Conservation (phyloP, 2,888 invertebrate genomes). For the Azorinus chamasolen region DNA sequence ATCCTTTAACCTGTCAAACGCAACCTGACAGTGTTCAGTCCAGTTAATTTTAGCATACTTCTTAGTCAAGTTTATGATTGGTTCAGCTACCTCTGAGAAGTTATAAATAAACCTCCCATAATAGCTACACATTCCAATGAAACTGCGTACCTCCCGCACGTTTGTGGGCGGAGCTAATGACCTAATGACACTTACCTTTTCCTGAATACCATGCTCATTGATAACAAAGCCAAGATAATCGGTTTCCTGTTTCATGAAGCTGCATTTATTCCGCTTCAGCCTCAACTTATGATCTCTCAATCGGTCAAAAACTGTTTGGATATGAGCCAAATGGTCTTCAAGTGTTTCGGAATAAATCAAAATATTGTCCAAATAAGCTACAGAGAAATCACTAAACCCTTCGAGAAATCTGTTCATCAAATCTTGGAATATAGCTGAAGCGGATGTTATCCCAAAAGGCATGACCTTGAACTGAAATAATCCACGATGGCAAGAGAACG, state of each 20-base stretch:
- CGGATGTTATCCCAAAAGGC: conserved; percentile 40
- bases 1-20: conserved; percentile 12
- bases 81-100: conserved; percentile 38
- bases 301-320: neutral
- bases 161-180: conserved; percentile 35
- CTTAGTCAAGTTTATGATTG: conserved; percentile 23
- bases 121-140: conserved; percentile 32
- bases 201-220: conserved; percentile 34
- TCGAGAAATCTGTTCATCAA: conserved; percentile 45
- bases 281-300: neutral
- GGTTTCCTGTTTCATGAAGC: conserved; percentile 35
- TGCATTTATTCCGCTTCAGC: neutral
- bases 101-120: conserved; percentile 47
- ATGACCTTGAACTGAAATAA: conserved; percentile 39
- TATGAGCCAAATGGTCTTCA: neutral
- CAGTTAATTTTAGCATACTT: conserved; percentile 20
- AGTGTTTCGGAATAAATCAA: conserved; percentile 32
- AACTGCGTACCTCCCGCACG: conserved; percentile 22
- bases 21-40: conserved; percentile 3
- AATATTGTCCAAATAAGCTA: conserved; percentile 56
- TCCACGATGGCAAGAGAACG: too few species aligned
- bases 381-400: conserved; percentile 41
- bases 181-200: conserved; percentile 36
- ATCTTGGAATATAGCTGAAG: conserved; percentile 34
- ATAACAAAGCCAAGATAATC: conserved; percentile 41